phyloP scores from a whole-genome alignment of 2,113 vertebrate species.

The Peromyscus polionotus region DNA sequence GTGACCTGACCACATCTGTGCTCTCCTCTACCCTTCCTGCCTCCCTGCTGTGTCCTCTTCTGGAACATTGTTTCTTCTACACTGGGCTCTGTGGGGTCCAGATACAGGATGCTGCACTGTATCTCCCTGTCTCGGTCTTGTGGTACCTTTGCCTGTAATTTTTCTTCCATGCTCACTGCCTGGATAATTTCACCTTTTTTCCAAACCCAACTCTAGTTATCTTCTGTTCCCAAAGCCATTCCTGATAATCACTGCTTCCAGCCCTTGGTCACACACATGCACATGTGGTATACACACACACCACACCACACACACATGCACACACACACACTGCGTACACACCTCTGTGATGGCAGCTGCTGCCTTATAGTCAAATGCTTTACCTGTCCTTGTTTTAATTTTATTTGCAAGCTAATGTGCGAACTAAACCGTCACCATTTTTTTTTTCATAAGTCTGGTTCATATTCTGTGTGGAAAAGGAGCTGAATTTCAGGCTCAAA shows the following conservation, averaged over 20 bases:
- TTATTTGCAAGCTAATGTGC: neutral
- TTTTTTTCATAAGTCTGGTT: neutral
- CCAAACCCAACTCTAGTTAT: neutral
- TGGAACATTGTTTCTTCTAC: neutral
- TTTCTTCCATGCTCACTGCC: neutral
- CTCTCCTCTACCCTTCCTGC: neutral
- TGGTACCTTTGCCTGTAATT: neutral
- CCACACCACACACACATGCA: neutral
- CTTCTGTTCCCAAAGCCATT: neutral
- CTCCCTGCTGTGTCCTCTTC: neutral
- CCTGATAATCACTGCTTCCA: neutral
- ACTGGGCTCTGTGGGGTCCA: neutral
- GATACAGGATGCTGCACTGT: fast-evolving
- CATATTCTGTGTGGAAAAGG: neutral
- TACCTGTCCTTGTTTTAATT: neutral
- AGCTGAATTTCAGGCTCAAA: neutral
- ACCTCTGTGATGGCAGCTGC: neutral
- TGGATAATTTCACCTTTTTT: neutral
- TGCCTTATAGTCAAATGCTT: neutral
- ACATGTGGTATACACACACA: fast-evolving
- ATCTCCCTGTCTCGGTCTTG: neutral
- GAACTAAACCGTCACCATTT: neutral
- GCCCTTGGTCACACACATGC: fast-evolving
- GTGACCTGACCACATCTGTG: neutral
- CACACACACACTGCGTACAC: neutral